phyloP scores from a whole-genome alignment of 2,113 vertebrate genomes.

The Pyxicephalus adspersus region DNA sequence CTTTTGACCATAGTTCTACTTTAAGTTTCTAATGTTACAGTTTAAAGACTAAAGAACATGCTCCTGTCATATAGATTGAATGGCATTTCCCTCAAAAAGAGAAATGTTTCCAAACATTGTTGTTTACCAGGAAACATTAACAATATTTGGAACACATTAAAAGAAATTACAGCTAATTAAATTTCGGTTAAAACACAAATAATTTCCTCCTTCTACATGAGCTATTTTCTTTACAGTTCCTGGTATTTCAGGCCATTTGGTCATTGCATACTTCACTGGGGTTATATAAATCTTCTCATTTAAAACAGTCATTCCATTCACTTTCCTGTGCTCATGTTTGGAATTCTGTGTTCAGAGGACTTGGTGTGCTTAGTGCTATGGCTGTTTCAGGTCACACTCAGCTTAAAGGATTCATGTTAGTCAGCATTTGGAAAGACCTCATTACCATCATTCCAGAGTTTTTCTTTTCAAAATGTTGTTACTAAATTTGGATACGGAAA shows the following conservation, averaged over 20 bases:
- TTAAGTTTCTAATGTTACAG: too few species aligned
- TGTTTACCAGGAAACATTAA: neutral
- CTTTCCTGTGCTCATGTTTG: neutral
- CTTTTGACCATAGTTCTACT: too few species aligned
- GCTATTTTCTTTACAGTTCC: constrained; percentile 5
- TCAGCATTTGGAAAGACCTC: constrained; percentile 12
- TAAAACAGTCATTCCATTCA: constrained; percentile 23
- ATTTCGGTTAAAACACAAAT: neutral
- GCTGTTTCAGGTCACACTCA: constrained; percentile 8
- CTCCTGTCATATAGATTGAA: constrained; percentile 5
- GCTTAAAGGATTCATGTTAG: constrained; percentile 4
- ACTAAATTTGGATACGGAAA: constrained; percentile 13
- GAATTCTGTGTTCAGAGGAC: neutral
- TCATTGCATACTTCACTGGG: constrained; percentile 9
- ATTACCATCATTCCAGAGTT: neutral
- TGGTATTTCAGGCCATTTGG: neutral
- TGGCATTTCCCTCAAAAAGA: neutral
- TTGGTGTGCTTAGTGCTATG: constrained; percentile 5
- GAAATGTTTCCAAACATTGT: constrained; percentile 11
- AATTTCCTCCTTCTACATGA: neutral
- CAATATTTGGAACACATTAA: neutral
- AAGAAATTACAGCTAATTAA: constrained; percentile 10
- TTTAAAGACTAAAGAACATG: neutral
- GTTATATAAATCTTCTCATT: constrained; percentile 33
- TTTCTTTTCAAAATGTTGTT: constrained; percentile 10